Evolutionary conservation across 2,113 vertebrate genomes (phyloP).

Genomic region (Colaptes auratus): DNA sequence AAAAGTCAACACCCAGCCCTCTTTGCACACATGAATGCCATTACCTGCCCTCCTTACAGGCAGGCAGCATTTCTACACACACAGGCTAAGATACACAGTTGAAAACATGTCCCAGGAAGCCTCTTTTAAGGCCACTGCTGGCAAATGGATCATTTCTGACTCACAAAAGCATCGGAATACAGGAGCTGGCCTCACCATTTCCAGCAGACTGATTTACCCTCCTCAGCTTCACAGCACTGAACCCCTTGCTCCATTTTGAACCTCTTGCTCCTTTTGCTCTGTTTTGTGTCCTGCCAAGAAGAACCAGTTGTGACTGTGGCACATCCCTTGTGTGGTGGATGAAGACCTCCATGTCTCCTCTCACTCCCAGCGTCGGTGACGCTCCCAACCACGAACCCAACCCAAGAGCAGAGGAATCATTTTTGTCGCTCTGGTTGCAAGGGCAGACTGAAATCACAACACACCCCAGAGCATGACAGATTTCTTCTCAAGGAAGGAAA

Average conservation of each 20-base stretch:
- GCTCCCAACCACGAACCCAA: not conserved
- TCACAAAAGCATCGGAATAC: not conserved
- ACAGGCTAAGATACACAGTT: not conserved
- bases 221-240: not conserved
- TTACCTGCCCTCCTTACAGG: not conserved
- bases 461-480: not conserved
- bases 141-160: not conserved
- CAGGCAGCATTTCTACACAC: not conserved
- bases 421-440: conserved; percentile 3
- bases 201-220: not conserved
- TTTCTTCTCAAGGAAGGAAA: conserved; percentile 39
- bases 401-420: not conserved
- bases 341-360: not conserved
- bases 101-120: not conserved
- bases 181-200: not conserved
- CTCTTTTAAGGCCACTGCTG: not conserved
- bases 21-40: not conserved
- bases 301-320: not conserved
- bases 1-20: not conserved
- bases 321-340: not conserved
- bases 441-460: not conserved
- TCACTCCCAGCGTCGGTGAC: fast-evolving
- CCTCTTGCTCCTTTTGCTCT: not conserved
- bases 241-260: not conserved
- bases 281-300: not conserved